Base-by-base conservation (phyloP, 2,113 vertebrate genomes). In the Stictonetta naevosa region DNA sequence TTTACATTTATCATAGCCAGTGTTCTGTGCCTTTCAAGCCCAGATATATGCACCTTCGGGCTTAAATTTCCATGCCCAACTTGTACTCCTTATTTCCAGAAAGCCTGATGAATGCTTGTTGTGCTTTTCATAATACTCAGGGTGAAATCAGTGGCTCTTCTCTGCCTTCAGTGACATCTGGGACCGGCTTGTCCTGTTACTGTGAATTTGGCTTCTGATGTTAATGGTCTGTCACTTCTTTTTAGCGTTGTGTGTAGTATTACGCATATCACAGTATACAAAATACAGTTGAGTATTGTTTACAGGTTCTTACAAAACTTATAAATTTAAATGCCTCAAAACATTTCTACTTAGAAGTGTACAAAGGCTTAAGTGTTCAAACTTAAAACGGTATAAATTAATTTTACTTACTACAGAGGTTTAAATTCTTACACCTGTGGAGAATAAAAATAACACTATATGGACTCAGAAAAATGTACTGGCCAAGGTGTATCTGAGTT, bases 1-100 rank as follows among this genome's bases (percentile, higher is more conserved):
- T 69, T 90, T 19, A 50, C 25, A 33, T 33, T 81, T 11, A 15
- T 78, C 8, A 4, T 26, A 78, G 56, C 31, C 25, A 16, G 2
- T 67, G 8, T 73, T 74, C 21, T 80, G 44, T 75, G 8, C 42
- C 11, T 80, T 86, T 90, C 63, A 53, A n/a, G 48, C 23, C 87
- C 3, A 0, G 1, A 1, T 26, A 5, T 42, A 18, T 21, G 6
- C 28, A 34, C 20, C 2, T 36, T 75, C 42, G 22, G 36, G 8
- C 72, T 81, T 94, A 28, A 63, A 63, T 83, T 93, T 86, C 33
- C 19, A 6, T 59, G 68, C 36, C 28, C 26, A 42, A 10, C 6
- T 66, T 90, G 20, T 0, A 2, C 8, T 25, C 23, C 56, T 64
- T 36, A 25, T 80, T 78, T 53, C 3, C 29, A 15, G 73, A 48